phyloP scores from a whole-genome alignment of 2,888 invertebrate genomes.

The Sepiola atlantica region DNA sequence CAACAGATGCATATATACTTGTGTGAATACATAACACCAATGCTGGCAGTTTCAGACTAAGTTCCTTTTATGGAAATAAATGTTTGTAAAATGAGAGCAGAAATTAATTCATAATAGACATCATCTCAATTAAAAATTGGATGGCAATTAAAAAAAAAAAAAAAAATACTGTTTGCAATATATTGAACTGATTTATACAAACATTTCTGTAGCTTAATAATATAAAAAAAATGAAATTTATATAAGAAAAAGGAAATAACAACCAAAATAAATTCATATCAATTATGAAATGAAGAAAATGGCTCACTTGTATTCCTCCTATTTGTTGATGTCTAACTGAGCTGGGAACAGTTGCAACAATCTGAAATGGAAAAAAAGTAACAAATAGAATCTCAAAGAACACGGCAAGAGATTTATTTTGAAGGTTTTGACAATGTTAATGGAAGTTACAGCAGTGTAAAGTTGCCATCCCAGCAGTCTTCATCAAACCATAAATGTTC shows the following conservation, averaged over 20 bases:
- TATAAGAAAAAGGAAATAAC: background rate
- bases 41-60: background rate
- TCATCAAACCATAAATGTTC: background rate
- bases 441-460: background rate
- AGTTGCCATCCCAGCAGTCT: background rate
- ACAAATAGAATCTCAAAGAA: background rate
- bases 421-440: background rate
- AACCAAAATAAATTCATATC: background rate
- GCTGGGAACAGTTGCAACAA: slow-evolving; percentile 62
- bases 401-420: background rate
- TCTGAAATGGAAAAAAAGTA: slow-evolving; percentile 56
- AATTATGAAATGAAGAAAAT: background rate
- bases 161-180: no score
- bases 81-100: background rate
- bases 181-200: no score
- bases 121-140: no score
- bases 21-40: background rate
- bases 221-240: no score
- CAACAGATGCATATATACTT: background rate
- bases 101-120: background rate
- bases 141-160: no score
- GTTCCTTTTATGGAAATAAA: no score
- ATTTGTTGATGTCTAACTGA: slow-evolving; percentile 51
- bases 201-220: no score
- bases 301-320: slow-evolving; percentile 64